Evolutionary conservation across 30 jellyfish, hydroid and myxozoan species (phyloP).

Genomic region (Aurelia aurita complex sp. Pacific): DNA sequence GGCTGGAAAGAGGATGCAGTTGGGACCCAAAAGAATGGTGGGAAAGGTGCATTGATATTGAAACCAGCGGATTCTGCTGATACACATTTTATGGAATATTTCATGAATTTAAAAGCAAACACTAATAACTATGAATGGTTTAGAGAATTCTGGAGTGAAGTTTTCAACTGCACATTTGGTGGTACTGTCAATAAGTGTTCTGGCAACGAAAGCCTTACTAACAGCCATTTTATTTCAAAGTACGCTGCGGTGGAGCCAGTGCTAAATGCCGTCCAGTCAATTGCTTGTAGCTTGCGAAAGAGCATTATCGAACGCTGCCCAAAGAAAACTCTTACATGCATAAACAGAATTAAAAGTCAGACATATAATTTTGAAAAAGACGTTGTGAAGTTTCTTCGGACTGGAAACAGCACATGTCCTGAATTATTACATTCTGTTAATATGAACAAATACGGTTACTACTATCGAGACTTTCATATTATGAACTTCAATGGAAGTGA

Average conservation of each 20-base stretch:
- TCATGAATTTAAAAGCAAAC: conserved; percentile 25
- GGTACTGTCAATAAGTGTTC: conserved; percentile 30
- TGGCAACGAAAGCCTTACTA: conserved; percentile 37
- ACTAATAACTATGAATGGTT: conserved; percentile 64
- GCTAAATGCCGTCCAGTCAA: conserved; percentile 39
- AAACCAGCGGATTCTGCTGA: conserved; percentile 27
- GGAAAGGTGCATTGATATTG: conserved; percentile 59
- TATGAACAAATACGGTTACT: not conserved
- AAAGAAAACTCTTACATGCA: not conserved
- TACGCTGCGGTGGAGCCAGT: conserved; percentile 41
- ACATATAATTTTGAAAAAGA: too few species aligned
- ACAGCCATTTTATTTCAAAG: not conserved
- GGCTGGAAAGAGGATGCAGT: conserved; percentile 40
- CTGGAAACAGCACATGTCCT: not conserved
- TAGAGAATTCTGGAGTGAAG: conserved; percentile 66
- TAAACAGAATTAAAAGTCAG: not conserved
- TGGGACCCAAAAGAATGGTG: conserved; percentile 17
- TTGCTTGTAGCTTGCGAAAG: conserved; percentile 57
- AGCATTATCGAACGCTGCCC: conserved; percentile 31
- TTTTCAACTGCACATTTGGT: conserved; percentile 34
- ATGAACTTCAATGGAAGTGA: conserved; percentile 17
- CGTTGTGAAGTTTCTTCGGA: too few species aligned
- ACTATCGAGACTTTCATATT: not conserved
- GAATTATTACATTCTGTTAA: not conserved
- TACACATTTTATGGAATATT: conserved; percentile 34